A percentile compares a stretch with the other conserved stretches of the same genome.
Evolutionary conservation across 1,140 invertebrate genomes (phyloP).

Genomic region (Nixonia krombeini): DNA sequence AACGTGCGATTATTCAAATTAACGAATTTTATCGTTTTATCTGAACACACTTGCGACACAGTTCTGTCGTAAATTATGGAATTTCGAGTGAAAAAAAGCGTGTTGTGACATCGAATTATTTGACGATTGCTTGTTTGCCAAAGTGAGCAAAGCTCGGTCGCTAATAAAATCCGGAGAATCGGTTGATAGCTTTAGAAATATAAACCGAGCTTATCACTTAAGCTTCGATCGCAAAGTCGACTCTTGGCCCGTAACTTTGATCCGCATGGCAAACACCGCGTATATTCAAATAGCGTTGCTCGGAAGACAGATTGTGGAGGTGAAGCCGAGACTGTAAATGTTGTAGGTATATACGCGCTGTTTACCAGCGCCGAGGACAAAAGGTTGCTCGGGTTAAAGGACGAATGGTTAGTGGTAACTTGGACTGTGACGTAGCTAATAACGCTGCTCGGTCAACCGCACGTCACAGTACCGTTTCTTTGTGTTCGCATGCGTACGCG

Average conservation of each 20-base stretch:
- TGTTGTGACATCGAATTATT: too few species aligned
- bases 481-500: constrained; percentile 23
- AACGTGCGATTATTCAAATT: too few species aligned
- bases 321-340: constrained; percentile 40
- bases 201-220: constrained; percentile 29
- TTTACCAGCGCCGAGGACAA: constrained; percentile 34
- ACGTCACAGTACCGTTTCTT: constrained; percentile 16
- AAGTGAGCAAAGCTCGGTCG: too few species aligned
- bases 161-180: too few species aligned
- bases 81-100: too few species aligned
- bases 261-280: constrained; percentile 38
- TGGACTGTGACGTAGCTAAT: constrained; percentile 47
- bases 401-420: constrained; percentile 29
- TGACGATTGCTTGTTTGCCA: too few species aligned
- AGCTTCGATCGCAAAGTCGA: constrained; percentile 30
- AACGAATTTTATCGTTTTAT: too few species aligned
- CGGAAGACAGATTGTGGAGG: constrained; percentile 39
- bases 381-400: constrained; percentile 34
- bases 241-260: constrained; percentile 25
- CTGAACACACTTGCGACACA: too few species aligned
- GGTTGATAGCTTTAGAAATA: constrained; percentile 13
- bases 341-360: constrained; percentile 26
- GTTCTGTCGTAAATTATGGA: too few species aligned
- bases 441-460: constrained; percentile 44
- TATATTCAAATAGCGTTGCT: constrained; percentile 41